Evolutionary conservation across 2,888 invertebrate genomes (phyloP).

Genomic region (Biston betularia): DNA sequence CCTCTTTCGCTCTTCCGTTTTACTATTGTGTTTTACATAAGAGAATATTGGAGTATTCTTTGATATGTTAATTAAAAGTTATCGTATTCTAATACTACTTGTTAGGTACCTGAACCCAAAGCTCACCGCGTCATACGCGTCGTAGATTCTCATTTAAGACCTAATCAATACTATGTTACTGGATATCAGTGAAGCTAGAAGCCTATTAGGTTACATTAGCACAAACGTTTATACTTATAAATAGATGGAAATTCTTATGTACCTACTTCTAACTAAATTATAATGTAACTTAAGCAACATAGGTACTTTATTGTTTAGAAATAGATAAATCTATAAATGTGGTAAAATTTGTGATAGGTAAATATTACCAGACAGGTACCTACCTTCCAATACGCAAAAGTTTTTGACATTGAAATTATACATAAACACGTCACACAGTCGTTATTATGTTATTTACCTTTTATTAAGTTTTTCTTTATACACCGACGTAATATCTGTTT

Average conservation of each 20-base stretch:
- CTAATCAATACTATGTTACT: conserved; percentile 15
- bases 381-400: no score
- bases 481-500: no score
- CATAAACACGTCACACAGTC: no score
- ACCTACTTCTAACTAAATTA: conserved; percentile 1
- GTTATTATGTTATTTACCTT: no score
- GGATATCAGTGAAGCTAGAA: conserved; percentile 14
- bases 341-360: conserved; percentile 4
- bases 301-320: conserved; percentile 15
- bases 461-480: no score
- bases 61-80: no score
- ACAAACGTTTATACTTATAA: conserved; percentile 31
- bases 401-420: no score
- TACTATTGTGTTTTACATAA: no score
- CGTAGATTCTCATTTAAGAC: not conserved
- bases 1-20: no score
- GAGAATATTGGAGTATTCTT: no score
- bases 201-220: conserved; percentile 35
- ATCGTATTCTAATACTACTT: not conserved
- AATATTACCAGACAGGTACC: not conserved
- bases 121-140: not conserved
- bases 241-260: conserved; percentile 15
- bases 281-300: conserved; percentile 10
- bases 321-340: conserved; percentile 13
- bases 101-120: no score